Percentiles rank a stretch among this genome's conserved stretches.
phyloP scores from a whole-genome alignment of 2,888 invertebrate genomes.

The Acanthosepion esculentum region DNA sequence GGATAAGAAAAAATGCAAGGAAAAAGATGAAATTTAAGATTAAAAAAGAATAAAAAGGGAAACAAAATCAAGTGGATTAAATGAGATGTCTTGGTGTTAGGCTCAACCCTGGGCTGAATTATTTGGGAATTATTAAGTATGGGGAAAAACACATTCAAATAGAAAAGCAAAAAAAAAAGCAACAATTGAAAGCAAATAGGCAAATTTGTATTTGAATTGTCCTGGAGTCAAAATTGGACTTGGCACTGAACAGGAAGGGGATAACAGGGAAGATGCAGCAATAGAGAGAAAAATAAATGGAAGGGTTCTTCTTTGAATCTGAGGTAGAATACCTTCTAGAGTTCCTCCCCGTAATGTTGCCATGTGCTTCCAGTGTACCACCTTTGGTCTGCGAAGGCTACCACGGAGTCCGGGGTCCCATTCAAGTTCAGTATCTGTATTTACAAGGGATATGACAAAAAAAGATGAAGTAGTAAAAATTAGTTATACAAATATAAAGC shows the following conservation, averaged over 20 bases:
- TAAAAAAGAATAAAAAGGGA: not conserved
- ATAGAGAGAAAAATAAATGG: not conserved
- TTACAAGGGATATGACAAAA: not conserved
- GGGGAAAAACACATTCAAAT: not conserved
- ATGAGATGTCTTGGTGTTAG: not conserved
- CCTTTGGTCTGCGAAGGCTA: slow-evolving; percentile 63
- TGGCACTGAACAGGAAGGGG: not conserved
- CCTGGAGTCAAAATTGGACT: not conserved
- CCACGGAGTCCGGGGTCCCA: slow-evolving; percentile 67
- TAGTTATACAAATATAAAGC: not conserved
- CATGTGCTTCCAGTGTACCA: slow-evolving; percentile 52
- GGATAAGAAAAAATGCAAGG: not conserved
- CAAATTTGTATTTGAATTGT: not conserved
- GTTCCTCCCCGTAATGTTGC: slow-evolving; percentile 25
- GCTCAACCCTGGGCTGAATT: not conserved
- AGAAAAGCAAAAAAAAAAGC: not conserved
- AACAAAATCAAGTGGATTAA: not conserved
- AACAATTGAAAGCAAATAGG: not conserved
- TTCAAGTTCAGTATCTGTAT: slow-evolving; percentile 62
- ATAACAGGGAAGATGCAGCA: not conserved
- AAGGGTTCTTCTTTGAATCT: not conserved
- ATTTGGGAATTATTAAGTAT: not conserved
- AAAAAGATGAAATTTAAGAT: not conserved
- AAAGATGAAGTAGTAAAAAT: not conserved
- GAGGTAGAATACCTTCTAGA: slow-evolving; percentile 41